Percentiles rank a stretch among this genome's conserved stretches.
Conservation (phyloP, 2,113 vertebrate species). For the Pyxicephalus adspersus region DNA sequence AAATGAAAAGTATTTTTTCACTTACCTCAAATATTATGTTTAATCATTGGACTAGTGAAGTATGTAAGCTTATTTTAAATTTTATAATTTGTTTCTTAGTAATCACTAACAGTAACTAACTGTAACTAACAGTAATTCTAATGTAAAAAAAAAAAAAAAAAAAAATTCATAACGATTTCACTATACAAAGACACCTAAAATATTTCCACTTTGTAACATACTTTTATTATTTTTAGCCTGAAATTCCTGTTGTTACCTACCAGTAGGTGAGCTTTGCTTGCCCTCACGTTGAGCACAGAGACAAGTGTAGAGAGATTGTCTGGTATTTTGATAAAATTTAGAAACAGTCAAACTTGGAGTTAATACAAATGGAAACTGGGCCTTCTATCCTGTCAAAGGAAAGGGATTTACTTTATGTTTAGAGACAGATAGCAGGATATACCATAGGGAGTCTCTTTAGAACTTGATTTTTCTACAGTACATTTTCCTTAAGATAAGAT, state of each 20-base stretch:
- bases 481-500: slow-evolving; percentile 29
- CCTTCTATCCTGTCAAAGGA: slow-evolving; percentile 12
- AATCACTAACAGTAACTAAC: too few relatives aligned
- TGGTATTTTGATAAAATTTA: slow-evolving; percentile 1
- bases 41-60: too few relatives aligned
- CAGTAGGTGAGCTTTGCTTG: slow-evolving; percentile 3
- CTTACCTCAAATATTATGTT: too few relatives aligned
- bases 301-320: slow-evolving; percentile 21
- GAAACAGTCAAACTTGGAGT: slow-evolving; percentile 24
- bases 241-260: slow-evolving; percentile 3
- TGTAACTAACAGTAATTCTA: too few relatives aligned
- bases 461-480: slow-evolving; percentile 7
- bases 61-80: too few relatives aligned
- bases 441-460: slow-evolving; percentile 33
- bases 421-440: slow-evolving; percentile 19
- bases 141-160: too few relatives aligned
- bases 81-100: too few relatives aligned
- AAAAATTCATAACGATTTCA: too few relatives aligned
- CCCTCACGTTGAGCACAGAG: slow-evolving; percentile 14
- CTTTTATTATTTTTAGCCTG: too few relatives aligned
- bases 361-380: background rate
- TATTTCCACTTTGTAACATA: too few relatives aligned
- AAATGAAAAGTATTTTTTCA: too few relatives aligned
- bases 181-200: too few relatives aligned
- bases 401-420: slow-evolving; percentile 40